A percentile compares a stretch with the other conserved stretches of the same genome.
Conservation (phyloP, 2,113 vertebrate species). For the Donacobius atricapilla region DNA sequence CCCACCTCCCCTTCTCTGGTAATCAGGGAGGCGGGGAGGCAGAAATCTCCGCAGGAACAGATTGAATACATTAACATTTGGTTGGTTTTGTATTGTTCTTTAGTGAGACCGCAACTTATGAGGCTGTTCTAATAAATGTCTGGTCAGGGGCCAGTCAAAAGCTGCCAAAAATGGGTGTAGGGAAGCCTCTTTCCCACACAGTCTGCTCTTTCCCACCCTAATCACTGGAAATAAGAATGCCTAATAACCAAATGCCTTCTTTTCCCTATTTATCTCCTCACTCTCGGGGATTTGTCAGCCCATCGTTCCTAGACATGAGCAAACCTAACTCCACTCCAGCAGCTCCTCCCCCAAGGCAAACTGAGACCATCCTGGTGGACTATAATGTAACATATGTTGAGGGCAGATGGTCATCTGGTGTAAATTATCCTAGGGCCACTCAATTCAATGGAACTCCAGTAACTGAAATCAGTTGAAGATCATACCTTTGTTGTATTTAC, state of each 20-base stretch:
- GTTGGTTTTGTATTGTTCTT: constrained; percentile 81
- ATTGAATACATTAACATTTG: constrained; percentile 82
- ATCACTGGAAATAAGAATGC: constrained; percentile 60
- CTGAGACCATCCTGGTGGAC: neutral
- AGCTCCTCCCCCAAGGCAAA: neutral
- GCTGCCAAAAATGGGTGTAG: constrained; percentile 74
- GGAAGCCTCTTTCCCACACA: constrained; percentile 76
- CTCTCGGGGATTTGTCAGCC: constrained; percentile 9
- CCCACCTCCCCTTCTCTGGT: neutral
- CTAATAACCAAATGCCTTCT: constrained; percentile 26
- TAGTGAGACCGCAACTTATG: constrained; percentile 74
- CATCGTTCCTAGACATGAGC: neutral
- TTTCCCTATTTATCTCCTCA: constrained; percentile 47
- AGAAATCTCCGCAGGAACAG: constrained; percentile 69
- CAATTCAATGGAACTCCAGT: neutral
- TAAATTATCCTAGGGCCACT: neutral
- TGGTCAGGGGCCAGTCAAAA: constrained; percentile 74
- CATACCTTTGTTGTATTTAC: neutral
- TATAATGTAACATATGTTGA: constrained; percentile 3
- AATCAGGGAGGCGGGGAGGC: constrained; percentile 44
- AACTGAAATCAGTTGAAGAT: neutral
- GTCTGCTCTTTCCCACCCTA: constrained; percentile 70
- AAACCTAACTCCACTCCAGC: neutral
- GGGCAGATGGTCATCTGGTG: constrained; percentile 23
- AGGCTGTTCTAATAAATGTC: constrained; percentile 79